phyloP scores from a whole-genome alignment of 2,888 invertebrate species.

The Anticlea derivata region DNA sequence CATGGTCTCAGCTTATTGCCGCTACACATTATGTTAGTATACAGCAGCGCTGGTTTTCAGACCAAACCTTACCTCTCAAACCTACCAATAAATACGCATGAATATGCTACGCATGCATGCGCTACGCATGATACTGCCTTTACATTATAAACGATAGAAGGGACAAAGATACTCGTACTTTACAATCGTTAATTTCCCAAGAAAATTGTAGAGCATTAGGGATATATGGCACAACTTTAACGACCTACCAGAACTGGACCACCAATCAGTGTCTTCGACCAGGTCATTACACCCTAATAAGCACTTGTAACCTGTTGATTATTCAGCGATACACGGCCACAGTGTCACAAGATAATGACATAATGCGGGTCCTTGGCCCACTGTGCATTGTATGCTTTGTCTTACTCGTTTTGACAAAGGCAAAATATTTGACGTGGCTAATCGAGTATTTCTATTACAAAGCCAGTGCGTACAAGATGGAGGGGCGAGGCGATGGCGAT shows the following conservation, averaged over 20 bases:
- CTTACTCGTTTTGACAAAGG: slow-evolving; percentile 8
- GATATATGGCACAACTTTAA: slow-evolving; percentile 11
- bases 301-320: slow-evolving; percentile 16
- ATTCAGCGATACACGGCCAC: slow-evolving; percentile 9
- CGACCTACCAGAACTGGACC: slow-evolving; percentile 4
- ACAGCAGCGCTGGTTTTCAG: too few species aligned
- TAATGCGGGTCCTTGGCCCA: slow-evolving; percentile 25
- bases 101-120: too few species aligned
- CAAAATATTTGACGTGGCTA: slow-evolving; percentile 2
- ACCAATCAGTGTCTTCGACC: slow-evolving; percentile 16
- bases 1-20: too few species aligned
- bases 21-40: too few species aligned
- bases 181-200: too few species aligned
- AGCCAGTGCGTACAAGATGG: too few species aligned
- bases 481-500: too few species aligned
- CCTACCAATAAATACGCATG: too few species aligned
- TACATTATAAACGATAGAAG: too few species aligned
- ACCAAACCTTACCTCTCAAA: too few species aligned
- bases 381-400: slow-evolving; percentile 16
- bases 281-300: slow-evolving; percentile 25
- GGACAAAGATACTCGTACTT: too few species aligned
- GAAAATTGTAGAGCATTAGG: slow-evolving; percentile 3
- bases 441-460: not conserved
- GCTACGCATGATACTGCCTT: too few species aligned
- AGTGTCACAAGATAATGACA: slow-evolving; percentile 16